Conservation (phyloP, 2,113 vertebrate genomes). For the Ranitomeya imitator region DNA sequence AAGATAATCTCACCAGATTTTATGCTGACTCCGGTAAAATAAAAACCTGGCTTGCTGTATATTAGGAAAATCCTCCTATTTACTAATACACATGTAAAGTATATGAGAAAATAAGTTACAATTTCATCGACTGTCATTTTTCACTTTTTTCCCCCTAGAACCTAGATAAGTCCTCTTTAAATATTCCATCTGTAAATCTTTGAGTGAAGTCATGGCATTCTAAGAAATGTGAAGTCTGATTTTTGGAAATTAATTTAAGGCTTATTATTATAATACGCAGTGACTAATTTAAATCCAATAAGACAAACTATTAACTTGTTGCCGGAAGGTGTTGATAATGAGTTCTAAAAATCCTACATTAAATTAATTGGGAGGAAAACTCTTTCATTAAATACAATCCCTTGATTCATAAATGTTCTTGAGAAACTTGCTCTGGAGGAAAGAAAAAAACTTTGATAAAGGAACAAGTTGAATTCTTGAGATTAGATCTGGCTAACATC, state of each 20-base stretch:
- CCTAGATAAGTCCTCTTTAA: neutral
- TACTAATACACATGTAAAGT: too few relatives aligned
- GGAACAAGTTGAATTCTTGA: constrained; percentile 4
- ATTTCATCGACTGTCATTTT: neutral
- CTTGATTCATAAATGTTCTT: constrained; percentile 20
- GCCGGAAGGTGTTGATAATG: constrained; percentile 40
- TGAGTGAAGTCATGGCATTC: neutral
- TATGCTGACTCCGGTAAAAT: too few relatives aligned
- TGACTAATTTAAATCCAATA: constrained; percentile 40
- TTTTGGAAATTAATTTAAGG: neutral
- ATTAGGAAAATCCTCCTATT: too few relatives aligned
- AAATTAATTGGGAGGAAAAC: constrained; percentile 45
- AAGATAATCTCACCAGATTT: too few relatives aligned
- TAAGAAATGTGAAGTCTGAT: neutral
- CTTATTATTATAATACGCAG: constrained; percentile 21
- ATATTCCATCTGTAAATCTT: neutral
- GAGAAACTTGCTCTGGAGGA: constrained; percentile 3
- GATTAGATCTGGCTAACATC: constrained; percentile 13
- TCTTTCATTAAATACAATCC: constrained; percentile 32
- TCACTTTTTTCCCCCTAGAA: neutral
- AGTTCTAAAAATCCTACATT: constrained; percentile 14
- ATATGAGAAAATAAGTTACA: neutral
- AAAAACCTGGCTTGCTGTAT: too few relatives aligned
- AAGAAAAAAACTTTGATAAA: constrained; percentile 15
- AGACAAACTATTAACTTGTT: constrained; percentile 38